phyloP scores from a whole-genome alignment of 2,888 invertebrate species.

The Electrophaes corylata region DNA sequence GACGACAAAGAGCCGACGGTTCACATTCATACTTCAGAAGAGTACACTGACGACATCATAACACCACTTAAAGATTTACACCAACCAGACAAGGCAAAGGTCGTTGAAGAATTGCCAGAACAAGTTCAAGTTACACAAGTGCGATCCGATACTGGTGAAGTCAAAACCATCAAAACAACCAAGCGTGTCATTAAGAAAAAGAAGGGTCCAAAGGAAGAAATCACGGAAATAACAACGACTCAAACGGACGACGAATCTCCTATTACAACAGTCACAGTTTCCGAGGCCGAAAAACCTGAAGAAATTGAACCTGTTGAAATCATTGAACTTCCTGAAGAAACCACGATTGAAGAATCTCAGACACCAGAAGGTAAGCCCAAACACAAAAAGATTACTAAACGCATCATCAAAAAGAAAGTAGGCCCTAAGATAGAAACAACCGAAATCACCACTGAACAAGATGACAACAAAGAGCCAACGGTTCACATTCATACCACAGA shows the following conservation, averaged over 20 bases:
- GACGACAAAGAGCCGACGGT: not conserved
- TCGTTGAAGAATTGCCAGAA: slow-evolving; percentile 26
- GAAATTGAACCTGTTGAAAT: slow-evolving; percentile 65
- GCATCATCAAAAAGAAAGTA: slow-evolving; percentile 51
- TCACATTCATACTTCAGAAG: not conserved
- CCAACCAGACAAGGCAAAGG: not conserved
- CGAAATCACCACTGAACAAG: not conserved
- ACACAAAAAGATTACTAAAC: slow-evolving; percentile 18
- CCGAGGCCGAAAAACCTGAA: slow-evolving; percentile 43
- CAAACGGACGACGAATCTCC: slow-evolving; percentile 51
- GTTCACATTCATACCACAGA: slow-evolving; percentile 19
- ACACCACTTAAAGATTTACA: not conserved
- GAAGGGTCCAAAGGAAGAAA: not conserved
- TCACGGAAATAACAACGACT: slow-evolving; percentile 43
- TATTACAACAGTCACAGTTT: slow-evolving; percentile 39
- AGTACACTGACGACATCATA: not conserved
- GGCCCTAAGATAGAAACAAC: slow-evolving; percentile 44
- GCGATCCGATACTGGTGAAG: slow-evolving; percentile 54
- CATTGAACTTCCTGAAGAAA: slow-evolving; percentile 51
- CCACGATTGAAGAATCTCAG: slow-evolving; percentile 35
- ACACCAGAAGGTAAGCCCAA: slow-evolving; percentile 30
- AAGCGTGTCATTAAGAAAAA: not conserved
- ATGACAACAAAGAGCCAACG: not conserved
- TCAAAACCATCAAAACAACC: slow-evolving; percentile 28
- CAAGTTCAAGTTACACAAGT: slow-evolving; percentile 50